phyloP scores from a whole-genome alignment of 2,888 invertebrate species.

The Nemotelus pantherinus region DNA sequence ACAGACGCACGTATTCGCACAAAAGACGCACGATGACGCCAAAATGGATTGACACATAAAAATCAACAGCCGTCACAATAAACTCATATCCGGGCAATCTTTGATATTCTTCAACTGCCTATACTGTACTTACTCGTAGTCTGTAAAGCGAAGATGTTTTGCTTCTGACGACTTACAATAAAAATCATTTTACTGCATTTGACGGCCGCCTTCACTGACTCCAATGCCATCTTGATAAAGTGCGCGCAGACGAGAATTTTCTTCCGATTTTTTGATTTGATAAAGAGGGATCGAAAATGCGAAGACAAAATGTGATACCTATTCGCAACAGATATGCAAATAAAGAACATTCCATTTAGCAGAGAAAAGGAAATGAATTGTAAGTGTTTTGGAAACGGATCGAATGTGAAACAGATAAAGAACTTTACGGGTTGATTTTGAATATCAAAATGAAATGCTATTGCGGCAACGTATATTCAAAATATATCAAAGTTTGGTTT shows the following conservation, averaged over 20 bases:
- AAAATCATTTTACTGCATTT: slow-evolving; percentile 48
- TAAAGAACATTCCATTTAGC: no score
- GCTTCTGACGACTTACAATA: slow-evolving; percentile 47
- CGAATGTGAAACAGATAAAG: no score
- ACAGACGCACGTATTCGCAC: background rate
- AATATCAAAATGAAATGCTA: no score
- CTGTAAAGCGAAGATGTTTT: slow-evolving; percentile 1
- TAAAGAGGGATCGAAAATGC: slow-evolving; percentile 16
- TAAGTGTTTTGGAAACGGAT: no score
- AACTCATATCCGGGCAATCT: slow-evolving; percentile 49
- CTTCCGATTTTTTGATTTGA: slow-evolving; percentile 36
- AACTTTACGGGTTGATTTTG: no score
- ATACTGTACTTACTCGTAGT: no score
- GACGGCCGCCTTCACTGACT: slow-evolving; percentile 42
- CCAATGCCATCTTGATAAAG: slow-evolving; percentile 48
- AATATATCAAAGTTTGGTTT: no score
- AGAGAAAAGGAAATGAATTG: no score
- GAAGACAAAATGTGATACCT: slow-evolving; percentile 3
- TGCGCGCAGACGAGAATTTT: slow-evolving; percentile 29
- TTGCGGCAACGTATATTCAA: no score
- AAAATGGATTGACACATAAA: slow-evolving; percentile 51
- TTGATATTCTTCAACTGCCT: slow-evolving; percentile 1
- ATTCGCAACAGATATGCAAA: slow-evolving; percentile 35
- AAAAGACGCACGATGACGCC: slow-evolving; percentile 41
- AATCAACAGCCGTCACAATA: slow-evolving; percentile 52